These are phyloP conservation scores for Campylomormyrus tamandua DNA, from an alignment of 2,113 vertebrate species.

Conservation along the genomic window DNA sequence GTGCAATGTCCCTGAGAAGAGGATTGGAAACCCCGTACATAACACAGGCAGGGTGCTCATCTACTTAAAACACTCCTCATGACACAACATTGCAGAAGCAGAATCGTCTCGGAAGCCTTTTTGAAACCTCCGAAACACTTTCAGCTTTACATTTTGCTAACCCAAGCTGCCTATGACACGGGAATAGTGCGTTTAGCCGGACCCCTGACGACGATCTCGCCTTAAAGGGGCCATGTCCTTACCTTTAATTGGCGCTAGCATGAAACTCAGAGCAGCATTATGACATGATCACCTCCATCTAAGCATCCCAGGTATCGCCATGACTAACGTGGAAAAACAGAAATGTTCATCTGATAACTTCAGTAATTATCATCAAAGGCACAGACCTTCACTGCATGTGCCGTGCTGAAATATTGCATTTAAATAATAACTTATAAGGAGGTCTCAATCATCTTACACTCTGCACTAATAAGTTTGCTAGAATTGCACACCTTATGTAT, in stretches of 20 bases:
- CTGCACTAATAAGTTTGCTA: background rate
- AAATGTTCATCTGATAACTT: background rate
- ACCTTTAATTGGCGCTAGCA: background rate
- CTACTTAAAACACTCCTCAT: background rate
- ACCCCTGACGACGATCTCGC: background rate
- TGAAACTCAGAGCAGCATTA: background rate
- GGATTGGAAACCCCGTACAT: background rate
- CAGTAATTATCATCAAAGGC: slow-evolving; percentile 4
- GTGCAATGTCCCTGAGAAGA: background rate
- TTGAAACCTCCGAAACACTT: background rate
- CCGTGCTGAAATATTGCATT: background rate
- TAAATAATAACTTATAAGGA: background rate
- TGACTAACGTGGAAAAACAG: background rate
- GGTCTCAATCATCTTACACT: background rate
- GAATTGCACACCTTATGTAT: background rate
- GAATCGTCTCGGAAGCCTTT: background rate
- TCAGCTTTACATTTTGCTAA: background rate
- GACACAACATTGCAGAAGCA: background rate
- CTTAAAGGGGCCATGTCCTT: background rate
- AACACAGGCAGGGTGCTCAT: background rate
- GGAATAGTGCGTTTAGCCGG: background rate
- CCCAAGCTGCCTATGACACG: background rate
- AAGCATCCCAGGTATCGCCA: background rate
- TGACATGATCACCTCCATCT: background rate
- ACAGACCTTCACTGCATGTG: background rate